Evolutionary conservation across 1,140 invertebrate genomes (phyloP).

Genomic region (Penaeus japonicus): DNA sequence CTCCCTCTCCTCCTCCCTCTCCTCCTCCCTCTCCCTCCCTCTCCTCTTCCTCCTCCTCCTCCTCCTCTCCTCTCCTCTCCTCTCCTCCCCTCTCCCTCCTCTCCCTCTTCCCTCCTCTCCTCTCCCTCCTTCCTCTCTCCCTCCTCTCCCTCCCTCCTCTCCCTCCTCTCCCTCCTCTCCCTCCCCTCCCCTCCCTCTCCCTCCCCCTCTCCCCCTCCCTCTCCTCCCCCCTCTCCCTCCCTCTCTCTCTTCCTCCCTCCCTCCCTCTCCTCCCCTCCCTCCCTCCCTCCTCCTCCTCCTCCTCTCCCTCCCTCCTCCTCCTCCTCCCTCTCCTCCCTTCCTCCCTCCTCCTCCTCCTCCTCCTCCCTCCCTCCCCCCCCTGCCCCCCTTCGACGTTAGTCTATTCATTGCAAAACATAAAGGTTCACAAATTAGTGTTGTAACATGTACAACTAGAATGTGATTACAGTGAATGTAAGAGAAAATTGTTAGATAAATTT

Average conservation of each 20-base stretch:
- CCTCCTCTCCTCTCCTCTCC: not conserved
- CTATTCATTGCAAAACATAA: not conserved
- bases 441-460: too few species aligned
- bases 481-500: too few species aligned
- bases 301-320: not conserved
- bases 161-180: too few species aligned
- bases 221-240: not conserved
- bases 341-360: not conserved
- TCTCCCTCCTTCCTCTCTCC: too few species aligned
- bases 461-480: too few species aligned
- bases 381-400: not conserved
- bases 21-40: not conserved
- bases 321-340: not conserved
- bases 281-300: not conserved
- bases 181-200: not conserved
- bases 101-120: not conserved
- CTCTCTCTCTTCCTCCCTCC: not conserved
- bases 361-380: not conserved
- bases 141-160: too few species aligned
- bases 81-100: not conserved
- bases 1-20: not conserved
- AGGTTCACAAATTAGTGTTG: too few species aligned
- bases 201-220: not conserved
- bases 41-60: not conserved
- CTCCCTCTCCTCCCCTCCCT: not conserved